Evolutionary conservation across 2,888 invertebrate genomes (phyloP), one percentile per base, ranked within the genome.

Genomic region (Sylvicola cinctus): DNA sequence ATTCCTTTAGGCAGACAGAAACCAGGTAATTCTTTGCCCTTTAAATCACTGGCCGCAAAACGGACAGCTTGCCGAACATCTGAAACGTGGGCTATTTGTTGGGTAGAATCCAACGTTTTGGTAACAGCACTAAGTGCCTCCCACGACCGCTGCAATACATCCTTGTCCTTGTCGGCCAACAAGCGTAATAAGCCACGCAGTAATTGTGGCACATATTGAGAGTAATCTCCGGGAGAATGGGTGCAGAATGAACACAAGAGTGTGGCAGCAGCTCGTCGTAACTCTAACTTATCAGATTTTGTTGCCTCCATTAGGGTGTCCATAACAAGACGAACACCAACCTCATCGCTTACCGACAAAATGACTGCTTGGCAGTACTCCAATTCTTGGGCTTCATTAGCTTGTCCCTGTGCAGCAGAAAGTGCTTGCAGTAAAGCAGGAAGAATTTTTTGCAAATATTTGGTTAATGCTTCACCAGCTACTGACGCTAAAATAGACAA

Each of bases 1-100:
- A 96, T 85, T 36, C 88, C 88, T 69, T 91, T 91, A 1, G 88
- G 84, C 44, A 91, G 60, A 53, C 91, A 93, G 55, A 95, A 88
- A 10, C 93, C 95, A 10, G 93, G 91, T 36, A 85, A 60, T 32
- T 79, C 77, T 15, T 67, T 62, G 1, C 70, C 74, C 48, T 81
- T 80, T 43, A 85, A 62, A 48, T 93, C 93, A 14, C 81, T 77
- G 20, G 79, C 72, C 11, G 87, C 88, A 59, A 78, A 88, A 13
- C 85, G 65, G n/a, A 95, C 77, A 6, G 93, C 90, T 58, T 90
- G 88, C 17, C 91, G 66, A 33, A 95, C 78, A 53, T 91, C 90
- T 7, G 74, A 66, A 26, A 95, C 87, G 54, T 88, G 84, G 12
- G 74, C 68, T 29, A 85, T 71, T 63, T 85, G 84, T 44, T 83